Conservation (phyloP, 2,888 invertebrate species). For the Ochropleura plecta region DNA sequence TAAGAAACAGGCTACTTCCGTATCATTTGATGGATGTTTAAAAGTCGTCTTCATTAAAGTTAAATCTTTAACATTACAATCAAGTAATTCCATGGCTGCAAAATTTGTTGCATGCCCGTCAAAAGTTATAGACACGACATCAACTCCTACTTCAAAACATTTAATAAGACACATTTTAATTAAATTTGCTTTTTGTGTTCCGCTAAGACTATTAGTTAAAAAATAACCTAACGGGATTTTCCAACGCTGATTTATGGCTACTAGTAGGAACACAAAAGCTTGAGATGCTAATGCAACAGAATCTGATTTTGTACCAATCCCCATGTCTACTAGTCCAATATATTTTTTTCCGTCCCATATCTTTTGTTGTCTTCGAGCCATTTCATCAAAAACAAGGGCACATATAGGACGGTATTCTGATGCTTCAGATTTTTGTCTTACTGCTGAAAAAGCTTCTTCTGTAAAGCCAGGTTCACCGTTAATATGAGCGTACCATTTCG, state of each 20-base stretch:
- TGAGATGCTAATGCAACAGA: constrained; percentile 14
- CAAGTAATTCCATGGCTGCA: constrained; percentile 2
- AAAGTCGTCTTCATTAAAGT: constrained; percentile 1
- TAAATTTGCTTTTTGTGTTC: constrained; percentile 14
- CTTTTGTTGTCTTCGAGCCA: constrained; percentile 12
- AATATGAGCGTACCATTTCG: constrained; percentile 4
- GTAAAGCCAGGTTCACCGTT: constrained; percentile 22
- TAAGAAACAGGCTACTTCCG: constrained; percentile 11
- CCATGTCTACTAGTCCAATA: constrained; percentile 7
- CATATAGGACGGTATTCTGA: constrained; percentile 4
- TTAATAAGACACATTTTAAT: constrained; percentile 5
- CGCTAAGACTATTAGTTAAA: constrained; percentile 7
- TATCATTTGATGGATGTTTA: constrained; percentile 2
- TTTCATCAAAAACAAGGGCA: constrained; percentile 11
- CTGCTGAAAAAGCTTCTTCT: constrained; percentile 10
- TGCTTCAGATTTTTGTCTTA: constrained; percentile 11
- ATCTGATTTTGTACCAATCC: neutral
- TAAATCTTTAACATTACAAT: neutral
- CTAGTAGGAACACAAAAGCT: constrained; percentile 11
- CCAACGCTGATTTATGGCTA: constrained; percentile 11
- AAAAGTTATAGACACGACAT: constrained; percentile 10
- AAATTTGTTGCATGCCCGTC: constrained; percentile 10
- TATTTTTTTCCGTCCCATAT: constrained; percentile 10
- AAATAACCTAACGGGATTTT: constrained; percentile 14
- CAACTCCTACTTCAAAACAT: constrained; percentile 5